Conservation (phyloP, 2,113 vertebrate genomes). For the Protobothrops mucrosquamatus region DNA sequence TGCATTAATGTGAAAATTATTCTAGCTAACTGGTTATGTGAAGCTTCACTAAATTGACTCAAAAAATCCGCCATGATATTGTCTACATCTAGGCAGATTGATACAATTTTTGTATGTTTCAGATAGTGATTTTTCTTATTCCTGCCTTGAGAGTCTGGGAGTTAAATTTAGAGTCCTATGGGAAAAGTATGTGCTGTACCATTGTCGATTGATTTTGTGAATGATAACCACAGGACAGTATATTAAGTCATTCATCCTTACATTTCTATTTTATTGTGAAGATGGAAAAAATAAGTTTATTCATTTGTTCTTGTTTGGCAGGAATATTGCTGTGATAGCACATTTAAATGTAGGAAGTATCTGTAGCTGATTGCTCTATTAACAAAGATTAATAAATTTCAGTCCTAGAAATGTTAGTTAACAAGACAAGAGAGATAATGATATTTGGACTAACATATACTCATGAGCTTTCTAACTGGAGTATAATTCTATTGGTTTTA, state of each 20-base stretch:
- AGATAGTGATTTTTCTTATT: neutral
- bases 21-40: neutral
- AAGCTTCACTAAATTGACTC: neutral
- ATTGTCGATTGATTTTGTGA: neutral
- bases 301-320: neutral
- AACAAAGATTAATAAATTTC: neutral
- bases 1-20: neutral
- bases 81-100: no score
- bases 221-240: neutral
- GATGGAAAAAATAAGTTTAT: neutral
- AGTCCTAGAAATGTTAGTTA: neutral
- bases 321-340: neutral
- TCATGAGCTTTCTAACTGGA: neutral
- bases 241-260: neutral
- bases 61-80: neutral
- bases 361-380: neutral
- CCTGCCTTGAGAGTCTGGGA: neutral
- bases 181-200: neutral
- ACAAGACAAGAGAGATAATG: neutral
- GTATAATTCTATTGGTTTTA: neutral
- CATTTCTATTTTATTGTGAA: neutral
- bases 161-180: neutral
- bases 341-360: neutral
- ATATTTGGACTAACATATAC: neutral
- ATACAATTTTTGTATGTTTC: neutral